Conservation (phyloP, 1,140 invertebrate genomes). For the Eumaeus atala region DNA sequence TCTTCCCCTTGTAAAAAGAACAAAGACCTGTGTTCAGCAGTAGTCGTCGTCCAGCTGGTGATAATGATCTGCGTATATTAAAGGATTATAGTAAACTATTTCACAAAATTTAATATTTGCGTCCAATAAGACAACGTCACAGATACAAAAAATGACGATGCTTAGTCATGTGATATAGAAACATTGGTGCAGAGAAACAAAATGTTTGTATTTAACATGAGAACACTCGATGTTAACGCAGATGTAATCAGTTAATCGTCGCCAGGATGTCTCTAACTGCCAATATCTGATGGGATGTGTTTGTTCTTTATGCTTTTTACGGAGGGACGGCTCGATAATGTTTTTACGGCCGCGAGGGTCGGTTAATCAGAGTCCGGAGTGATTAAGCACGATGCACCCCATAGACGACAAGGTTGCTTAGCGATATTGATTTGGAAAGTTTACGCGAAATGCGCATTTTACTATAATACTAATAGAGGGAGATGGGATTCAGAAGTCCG, state of each 20-base stretch:
- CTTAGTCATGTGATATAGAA: too few relatives aligned
- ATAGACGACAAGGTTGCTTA: not conserved
- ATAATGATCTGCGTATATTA: too few relatives aligned
- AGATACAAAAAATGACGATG: too few relatives aligned
- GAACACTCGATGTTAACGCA: slow-evolving; percentile 8
- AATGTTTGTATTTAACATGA: slow-evolving; percentile 3
- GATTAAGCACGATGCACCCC: slow-evolving; percentile 46
- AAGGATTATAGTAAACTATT: too few relatives aligned
- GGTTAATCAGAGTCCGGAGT: slow-evolving; percentile 62
- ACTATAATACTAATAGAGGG: not conserved
- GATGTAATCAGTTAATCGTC: slow-evolving; percentile 53
- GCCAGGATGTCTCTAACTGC: slow-evolving; percentile 57
- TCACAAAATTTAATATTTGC: too few relatives aligned
- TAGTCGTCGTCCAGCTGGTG: too few relatives aligned
- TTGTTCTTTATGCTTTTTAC: slow-evolving; percentile 70
- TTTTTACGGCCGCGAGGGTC: slow-evolving; percentile 61
- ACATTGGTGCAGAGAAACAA: not conserved
- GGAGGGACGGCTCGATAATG: slow-evolving; percentile 66
- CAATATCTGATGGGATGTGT: slow-evolving; percentile 70
- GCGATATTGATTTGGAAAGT: not conserved
- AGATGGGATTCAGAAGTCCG: too few relatives aligned
- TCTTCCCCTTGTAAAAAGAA: too few relatives aligned
- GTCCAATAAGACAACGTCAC: too few relatives aligned
- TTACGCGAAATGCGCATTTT: not conserved
- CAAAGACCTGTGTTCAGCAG: too few relatives aligned